A percentile compares a stretch with the other conserved stretches of the same genome.
Conservation (phyloP, 2,797 vertebrate species). For the Ispidina lecontei region DNA sequence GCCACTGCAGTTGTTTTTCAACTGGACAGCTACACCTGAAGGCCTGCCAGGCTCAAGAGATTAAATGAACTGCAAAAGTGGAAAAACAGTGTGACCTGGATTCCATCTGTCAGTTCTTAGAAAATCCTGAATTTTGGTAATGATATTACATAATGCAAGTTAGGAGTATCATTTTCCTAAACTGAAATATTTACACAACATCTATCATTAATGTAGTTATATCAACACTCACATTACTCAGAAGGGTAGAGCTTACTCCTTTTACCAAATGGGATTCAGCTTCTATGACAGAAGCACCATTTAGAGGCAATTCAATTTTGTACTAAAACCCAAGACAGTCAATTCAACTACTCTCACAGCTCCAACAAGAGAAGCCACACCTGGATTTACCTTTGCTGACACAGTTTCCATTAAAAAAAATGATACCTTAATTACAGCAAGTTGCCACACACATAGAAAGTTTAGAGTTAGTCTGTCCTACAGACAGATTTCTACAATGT, state of each 20-base stretch:
- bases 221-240: background rate
- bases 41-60: background rate
- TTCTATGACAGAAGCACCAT: background rate
- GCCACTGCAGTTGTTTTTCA: background rate
- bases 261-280: background rate
- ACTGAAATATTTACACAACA: background rate
- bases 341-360: background rate
- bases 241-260: background rate
- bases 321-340: background rate
- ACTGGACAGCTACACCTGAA: background rate
- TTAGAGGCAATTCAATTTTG: background rate
- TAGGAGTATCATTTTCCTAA: background rate
- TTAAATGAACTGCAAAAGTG: background rate
- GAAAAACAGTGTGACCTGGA: background rate
- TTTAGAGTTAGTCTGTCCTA: background rate
- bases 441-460: background rate
- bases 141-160: background rate
- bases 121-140: background rate
- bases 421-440: background rate
- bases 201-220: background rate
- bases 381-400: background rate
- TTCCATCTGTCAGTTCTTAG: background rate
- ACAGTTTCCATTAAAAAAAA: background rate
- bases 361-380: background rate
- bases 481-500: background rate